These are phyloP conservation scores for Mamestra brassicae DNA, from an alignment of 2,888 invertebrate genomes.

Conservation along the genomic window DNA sequence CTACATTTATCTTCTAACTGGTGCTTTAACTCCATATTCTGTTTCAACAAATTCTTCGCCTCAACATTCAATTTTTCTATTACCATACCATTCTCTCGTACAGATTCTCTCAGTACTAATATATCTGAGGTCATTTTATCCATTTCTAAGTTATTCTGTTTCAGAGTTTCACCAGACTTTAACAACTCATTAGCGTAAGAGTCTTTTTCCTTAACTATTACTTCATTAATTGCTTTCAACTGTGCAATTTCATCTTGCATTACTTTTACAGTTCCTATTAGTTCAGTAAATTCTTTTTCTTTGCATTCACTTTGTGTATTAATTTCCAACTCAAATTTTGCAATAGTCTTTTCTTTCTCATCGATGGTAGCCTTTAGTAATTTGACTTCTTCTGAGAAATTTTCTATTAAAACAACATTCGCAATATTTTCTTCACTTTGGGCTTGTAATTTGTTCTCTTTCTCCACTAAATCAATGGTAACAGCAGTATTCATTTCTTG, in stretches of 20 bases:
- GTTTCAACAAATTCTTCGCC: constrained; percentile 75
- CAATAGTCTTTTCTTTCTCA: constrained; percentile 72
- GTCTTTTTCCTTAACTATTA: constrained; percentile 79
- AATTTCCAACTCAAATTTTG: constrained; percentile 59
- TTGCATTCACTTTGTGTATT: constrained; percentile 28
- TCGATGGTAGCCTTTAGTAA: constrained; percentile 71
- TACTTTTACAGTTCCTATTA: constrained; percentile 68
- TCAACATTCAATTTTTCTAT: constrained; percentile 81
- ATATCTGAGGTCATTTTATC: constrained; percentile 82
- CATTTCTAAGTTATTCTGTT: constrained; percentile 78
- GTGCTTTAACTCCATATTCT: constrained; percentile 77
- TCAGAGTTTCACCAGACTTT: constrained; percentile 78
- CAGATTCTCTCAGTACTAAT: constrained; percentile 77
- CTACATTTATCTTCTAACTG: constrained; percentile 81
- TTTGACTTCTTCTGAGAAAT: constrained; percentile 74
- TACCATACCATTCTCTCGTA: constrained; percentile 76
- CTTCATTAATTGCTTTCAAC: constrained; percentile 77
- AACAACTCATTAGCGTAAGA: constrained; percentile 76
- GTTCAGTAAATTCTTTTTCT: constrained; percentile 69
- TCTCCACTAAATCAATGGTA: constrained; percentile 67
- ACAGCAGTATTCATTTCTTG: constrained; percentile 68
- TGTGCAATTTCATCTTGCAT: constrained; percentile 73
- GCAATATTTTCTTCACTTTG: constrained; percentile 74
- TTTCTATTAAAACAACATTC: constrained; percentile 69
- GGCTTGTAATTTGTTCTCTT: constrained; percentile 69